Base-by-base conservation (phyloP, 2,888 invertebrate genomes). In the Cordilura impudica region DNA sequence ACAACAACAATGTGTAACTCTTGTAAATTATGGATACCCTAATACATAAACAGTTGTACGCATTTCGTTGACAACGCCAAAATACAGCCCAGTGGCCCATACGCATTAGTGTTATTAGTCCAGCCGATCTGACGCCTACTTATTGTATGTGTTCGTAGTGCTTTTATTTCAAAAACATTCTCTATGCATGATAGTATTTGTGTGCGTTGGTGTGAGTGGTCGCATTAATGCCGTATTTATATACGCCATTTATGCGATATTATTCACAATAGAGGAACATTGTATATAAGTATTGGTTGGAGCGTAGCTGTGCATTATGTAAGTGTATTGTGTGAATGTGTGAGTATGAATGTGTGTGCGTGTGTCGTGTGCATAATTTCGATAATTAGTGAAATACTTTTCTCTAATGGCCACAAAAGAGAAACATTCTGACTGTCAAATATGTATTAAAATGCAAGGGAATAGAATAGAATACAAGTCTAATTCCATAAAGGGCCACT, bases 371-470 rank as follows among this genome's bases (percentile, higher is more conserved):
- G 79, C 79, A 79, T 79, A 79, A 79, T 79, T 79, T 79, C 75
- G 79, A 79, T 79, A 79, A 79, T 79, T 79, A 79, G 79, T 79
- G 75, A 79, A 79, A 79, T 79, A 79, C 79, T 79, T 79, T 79
- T 63, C 79, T 79, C 79, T 79, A 79, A 79, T 79, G 79, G 71
- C 49, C 79, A 79, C 75, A 79, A 79, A 72, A 75, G 79, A 71
- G 75, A 79, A 69, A 75, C 79, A 79, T 79, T 67, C 79, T 75
- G 67, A 72, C 75, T 75, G 79, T 75, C 75, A 75, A 79, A 79
- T 75, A 79, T 75, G 75, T 72, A 79, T 79, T 75, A 75, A 79
- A 79, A 79, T 74, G 29, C 78, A 60, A 60, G 63, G 73, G 70
- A 67, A 79, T 63, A 75, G 70, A 67, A 79, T 63, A 75, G 56